Evolutionary conservation across 2,113 vertebrate genomes (phyloP), one percentile per base, ranked within the genome.

Genomic region (Pungitius pungitius): DNA sequence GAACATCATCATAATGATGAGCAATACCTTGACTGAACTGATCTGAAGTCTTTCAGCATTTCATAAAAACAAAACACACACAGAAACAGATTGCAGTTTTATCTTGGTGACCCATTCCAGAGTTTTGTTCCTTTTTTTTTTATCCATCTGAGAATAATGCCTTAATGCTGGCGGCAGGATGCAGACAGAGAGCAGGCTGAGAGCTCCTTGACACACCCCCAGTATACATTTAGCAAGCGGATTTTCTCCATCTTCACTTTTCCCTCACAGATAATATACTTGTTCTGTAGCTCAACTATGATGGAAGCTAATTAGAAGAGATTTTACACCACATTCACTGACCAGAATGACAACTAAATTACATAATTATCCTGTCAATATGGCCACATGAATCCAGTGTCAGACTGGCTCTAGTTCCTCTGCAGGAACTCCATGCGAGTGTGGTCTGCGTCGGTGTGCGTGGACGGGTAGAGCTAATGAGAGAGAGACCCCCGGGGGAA

Each of bases 401-500:
- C 39, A 1, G 15, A 67, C 9, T 3, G 2, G 30, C 33, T 52
- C 18, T 20, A 27, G 35, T 37, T 37, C 35, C 35, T 37, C 24
- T n/a, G n/a, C n/a, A 30, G 30, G 30, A 30, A 30, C 6, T 30
- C 6, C 30, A 3, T 30, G 30, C 6, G 6, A 30, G 30, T 30
- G 30, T 30, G 30, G 30, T 30, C 30, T 30, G 30, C 30, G 42
- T 43, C 4, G 12, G 2, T 42, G 51, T 35, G 17, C 54, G 39
- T 45, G 22, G 22, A 77, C 47, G 54, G 20, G 82, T 65, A 47
- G 42, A 67, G 61, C 64, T 56, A 49, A 75, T 84, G 37, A 66
- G 17, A 71, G 55, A 74, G 15, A 30, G 45, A 60, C 24, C 57
- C 65, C 58, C 42, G 61, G 63, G 73, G 80, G 74, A 83, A 67